phyloP scores from a whole-genome alignment of 2,113 vertebrate genomes.

The Nycticorax nycticorax region DNA sequence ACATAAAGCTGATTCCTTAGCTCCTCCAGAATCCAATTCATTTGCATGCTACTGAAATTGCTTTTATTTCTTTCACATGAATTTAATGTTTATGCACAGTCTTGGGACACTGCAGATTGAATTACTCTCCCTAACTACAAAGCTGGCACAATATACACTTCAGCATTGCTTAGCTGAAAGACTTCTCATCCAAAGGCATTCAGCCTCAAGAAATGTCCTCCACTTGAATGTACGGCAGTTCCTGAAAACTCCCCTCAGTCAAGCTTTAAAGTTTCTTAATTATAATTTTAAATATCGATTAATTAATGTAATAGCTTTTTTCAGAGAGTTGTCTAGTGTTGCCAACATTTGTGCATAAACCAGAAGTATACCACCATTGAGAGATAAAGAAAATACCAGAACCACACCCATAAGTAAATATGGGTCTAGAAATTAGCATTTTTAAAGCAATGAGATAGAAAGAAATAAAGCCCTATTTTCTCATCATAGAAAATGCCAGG shows the following conservation, averaged over 20 bases:
- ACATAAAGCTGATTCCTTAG: neutral
- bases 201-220: neutral
- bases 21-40: neutral
- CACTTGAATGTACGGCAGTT: neutral
- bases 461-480: neutral
- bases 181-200: neutral
- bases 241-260: neutral
- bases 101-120: neutral
- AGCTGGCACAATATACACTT: neutral
- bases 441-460: neutral
- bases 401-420: neutral
- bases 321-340: neutral
- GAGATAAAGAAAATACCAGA: neutral
- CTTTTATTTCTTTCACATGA: neutral
- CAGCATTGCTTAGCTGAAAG: neutral
- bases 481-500: neutral
- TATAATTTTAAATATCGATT: neutral
- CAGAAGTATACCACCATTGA: neutral
- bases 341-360: neutral
- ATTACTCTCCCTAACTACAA: neutral
- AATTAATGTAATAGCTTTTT: neutral
- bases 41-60: neutral
- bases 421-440: neutral
- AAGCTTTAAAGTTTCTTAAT: neutral
- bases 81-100: neutral